A percentile compares a stretch with the other conserved stretches of the same genome.
Conservation (phyloP, 2,797 vertebrate species). For the Petrocephalus sullivani region DNA sequence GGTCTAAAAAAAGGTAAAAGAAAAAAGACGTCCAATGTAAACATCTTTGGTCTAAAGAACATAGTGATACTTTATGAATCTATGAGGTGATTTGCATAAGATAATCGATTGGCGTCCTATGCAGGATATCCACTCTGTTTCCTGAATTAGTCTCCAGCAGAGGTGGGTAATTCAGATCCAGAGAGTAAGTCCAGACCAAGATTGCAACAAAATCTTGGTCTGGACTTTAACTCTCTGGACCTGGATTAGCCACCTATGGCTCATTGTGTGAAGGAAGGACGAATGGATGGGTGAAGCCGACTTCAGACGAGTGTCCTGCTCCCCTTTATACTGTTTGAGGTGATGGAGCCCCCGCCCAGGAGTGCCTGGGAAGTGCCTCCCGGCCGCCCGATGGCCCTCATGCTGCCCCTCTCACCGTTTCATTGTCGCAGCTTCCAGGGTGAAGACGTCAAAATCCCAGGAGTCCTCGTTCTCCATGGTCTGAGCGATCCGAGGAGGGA, state of each 20-base stretch:
- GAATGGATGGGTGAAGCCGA: background rate
- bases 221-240: background rate
- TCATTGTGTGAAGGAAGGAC: background rate
- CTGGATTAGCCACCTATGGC: background rate
- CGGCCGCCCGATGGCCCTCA: too few species aligned
- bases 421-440: constrained; percentile 84
- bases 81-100: background rate
- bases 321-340: background rate
- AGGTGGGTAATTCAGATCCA: background rate
- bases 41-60: background rate
- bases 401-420: constrained; percentile 69
- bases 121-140: background rate
- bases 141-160: background rate
- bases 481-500: constrained; percentile 80
- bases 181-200: background rate
- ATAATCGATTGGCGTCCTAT: background rate
- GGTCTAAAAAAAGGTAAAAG: constrained; percentile 61
- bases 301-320: background rate
- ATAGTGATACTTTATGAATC: background rate
- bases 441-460: constrained; percentile 95
- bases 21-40: background rate
- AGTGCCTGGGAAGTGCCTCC: background rate
- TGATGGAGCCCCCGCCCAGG: background rate
- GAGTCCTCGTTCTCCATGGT: constrained; percentile 87
- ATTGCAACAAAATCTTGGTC: background rate